phyloP scores from a whole-genome alignment of 2,113 vertebrate genomes.

The Macroglossus sobrinus region DNA sequence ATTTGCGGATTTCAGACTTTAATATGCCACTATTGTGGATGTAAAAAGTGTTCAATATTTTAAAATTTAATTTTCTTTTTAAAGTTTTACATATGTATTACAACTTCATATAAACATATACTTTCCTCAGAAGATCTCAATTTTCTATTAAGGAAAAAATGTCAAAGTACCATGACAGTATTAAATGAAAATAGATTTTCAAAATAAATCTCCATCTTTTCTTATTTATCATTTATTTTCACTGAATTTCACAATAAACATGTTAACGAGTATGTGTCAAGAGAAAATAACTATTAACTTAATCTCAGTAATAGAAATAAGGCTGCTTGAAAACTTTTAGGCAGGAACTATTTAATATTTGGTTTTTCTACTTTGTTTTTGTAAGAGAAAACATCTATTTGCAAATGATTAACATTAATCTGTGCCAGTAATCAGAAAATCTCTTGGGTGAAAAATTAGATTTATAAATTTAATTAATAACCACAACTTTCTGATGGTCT shows the following conservation, averaged over 20 bases:
- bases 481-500: not conserved
- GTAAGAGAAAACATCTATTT: not conserved
- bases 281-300: conserved; percentile 23
- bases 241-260: not conserved
- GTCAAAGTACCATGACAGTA: not conserved
- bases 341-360: not conserved
- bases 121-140: not conserved
- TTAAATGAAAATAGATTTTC: conserved; percentile 26
- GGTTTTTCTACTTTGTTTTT: not conserved
- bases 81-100: not conserved
- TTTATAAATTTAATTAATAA: not conserved
- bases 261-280: not conserved
- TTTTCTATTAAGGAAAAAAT: not conserved
- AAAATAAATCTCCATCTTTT: conserved; percentile 33
- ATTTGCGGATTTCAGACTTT: not conserved
- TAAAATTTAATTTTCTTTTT: not conserved
- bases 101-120: not conserved
- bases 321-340: not conserved
- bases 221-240: conserved; percentile 16
- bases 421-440: not conserved
- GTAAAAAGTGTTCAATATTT: not conserved
- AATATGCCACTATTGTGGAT: not conserved
- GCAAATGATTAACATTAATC: conserved; percentile 23
- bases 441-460: not conserved
- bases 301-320: not conserved